Conservation (phyloP, 2,113 vertebrate genomes). For the Xenopus laevis region DNA sequence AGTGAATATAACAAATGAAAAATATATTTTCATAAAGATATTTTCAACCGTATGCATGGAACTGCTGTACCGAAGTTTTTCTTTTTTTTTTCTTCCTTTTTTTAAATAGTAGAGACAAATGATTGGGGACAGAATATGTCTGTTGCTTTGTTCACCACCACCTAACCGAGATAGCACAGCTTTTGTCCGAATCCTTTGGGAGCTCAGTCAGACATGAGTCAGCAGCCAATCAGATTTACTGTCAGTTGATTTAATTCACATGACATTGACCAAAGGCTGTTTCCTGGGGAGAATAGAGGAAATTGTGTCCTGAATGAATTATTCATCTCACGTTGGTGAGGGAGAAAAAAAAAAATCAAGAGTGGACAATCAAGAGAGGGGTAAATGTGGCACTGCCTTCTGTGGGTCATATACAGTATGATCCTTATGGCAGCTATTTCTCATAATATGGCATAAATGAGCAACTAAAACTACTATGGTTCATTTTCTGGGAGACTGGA, state of each 20-base stretch:
- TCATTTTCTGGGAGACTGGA: no score
- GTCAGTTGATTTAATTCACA: constrained; percentile 97
- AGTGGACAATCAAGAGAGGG: neutral
- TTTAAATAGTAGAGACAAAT: constrained; percentile 51
- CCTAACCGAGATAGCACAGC: constrained; percentile 71
- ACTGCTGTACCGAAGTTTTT: no score
- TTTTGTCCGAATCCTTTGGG: constrained; percentile 66
- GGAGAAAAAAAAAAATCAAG: neutral
- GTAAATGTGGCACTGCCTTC: neutral
- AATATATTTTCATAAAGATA: no score
- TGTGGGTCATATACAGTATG: no score
- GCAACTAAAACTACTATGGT: no score
- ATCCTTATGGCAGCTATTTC: no score
- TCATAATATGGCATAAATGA: no score
- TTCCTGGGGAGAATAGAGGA: constrained; percentile 52
- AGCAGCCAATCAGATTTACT: constrained; percentile 87
- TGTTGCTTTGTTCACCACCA: constrained; percentile 53
- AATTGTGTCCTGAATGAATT: constrained; percentile 37
- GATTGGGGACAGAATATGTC: constrained; percentile 43
- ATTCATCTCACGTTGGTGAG: constrained; percentile 37
- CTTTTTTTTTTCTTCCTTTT: neutral
- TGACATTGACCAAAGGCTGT: constrained; percentile 78
- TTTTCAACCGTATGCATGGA: neutral
- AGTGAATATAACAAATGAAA: no score
- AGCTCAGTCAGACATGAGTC: constrained; percentile 83